phyloP scores from a whole-genome alignment of 1,140 invertebrate species.

The Metaphire vulgaris region DNA sequence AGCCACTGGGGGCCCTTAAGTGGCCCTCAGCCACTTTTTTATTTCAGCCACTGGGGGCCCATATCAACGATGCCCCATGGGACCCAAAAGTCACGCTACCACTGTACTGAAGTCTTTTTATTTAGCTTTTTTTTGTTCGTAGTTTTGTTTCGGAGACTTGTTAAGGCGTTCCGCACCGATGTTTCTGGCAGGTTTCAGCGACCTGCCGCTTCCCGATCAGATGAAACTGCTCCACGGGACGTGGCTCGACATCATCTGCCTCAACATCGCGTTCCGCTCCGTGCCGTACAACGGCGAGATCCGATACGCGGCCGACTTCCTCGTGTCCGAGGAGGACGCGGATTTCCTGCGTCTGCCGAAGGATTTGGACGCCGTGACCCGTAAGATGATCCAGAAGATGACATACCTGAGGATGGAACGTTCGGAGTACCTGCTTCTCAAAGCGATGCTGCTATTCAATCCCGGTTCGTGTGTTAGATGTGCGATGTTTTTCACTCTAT shows the following conservation, averaged over 20 bases:
- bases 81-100: too few species aligned
- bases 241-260: constrained; percentile 88
- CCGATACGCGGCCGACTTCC: constrained; percentile 46
- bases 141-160: too few species aligned
- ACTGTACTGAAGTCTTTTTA: too few species aligned
- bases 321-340: constrained; percentile 41
- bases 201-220: constrained; percentile 82
- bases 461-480: too few species aligned
- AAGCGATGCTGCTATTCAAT: constrained; percentile 85
- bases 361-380: constrained; percentile 70
- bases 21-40: too few species aligned
- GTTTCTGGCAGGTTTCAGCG: constrained; percentile 84
- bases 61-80: too few species aligned
- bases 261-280: constrained; percentile 82
- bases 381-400: constrained; percentile 75
- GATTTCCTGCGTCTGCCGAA: constrained; percentile 39
- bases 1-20: too few species aligned
- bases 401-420: constrained; percentile 71
- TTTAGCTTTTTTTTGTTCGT: too few species aligned
- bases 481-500: too few species aligned
- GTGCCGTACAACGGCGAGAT: constrained; percentile 44
- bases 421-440: constrained; percentile 87
- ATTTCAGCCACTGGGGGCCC: too few species aligned
- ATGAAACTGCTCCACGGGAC: constrained; percentile 90
- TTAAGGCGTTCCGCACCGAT: too few species aligned